phyloP scores from a whole-genome alignment of 2,888 invertebrate genomes.

The Acanthoscelides obtectus region DNA sequence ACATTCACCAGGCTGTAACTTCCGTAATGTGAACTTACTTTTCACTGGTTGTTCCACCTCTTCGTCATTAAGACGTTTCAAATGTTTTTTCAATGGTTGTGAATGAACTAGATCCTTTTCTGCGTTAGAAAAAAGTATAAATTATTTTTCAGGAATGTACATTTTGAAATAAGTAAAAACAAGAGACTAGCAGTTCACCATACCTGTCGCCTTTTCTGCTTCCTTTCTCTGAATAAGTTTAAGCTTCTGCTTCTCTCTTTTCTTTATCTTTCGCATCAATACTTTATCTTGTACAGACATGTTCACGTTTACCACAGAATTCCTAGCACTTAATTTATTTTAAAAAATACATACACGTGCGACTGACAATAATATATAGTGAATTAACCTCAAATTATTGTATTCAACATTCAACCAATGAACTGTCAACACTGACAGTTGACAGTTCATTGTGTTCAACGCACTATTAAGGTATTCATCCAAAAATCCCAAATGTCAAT shows the following conservation, averaged over 20 bases:
- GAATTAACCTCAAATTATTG: too few relatives aligned
- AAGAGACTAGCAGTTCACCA: constrained; percentile 15
- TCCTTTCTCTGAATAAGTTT: constrained; percentile 58
- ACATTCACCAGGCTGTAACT: background rate
- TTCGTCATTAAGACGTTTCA: constrained; percentile 27
- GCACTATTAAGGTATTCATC: too few relatives aligned
- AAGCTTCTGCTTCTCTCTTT: constrained; percentile 67
- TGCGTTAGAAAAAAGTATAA: constrained; percentile 1
- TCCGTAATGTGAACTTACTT: constrained; percentile 23
- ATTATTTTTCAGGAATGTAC: background rate
- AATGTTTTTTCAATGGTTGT: constrained; percentile 5
- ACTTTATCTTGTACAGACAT: constrained; percentile 68
- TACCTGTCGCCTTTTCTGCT: constrained; percentile 36
- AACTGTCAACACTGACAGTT: too few relatives aligned
- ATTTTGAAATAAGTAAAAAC: background rate
- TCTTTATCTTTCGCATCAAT: constrained; percentile 72
- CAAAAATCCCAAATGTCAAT: too few relatives aligned
- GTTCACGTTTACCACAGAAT: constrained; percentile 14
- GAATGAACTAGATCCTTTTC: constrained; percentile 3
- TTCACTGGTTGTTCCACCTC: constrained; percentile 31
- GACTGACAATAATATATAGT: too few relatives aligned
- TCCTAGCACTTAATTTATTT: background rate
- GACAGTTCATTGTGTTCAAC: too few relatives aligned
- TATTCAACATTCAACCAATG: too few relatives aligned
- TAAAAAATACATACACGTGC: background rate